Percentiles rank a stretch among this genome's conserved stretches.
These are phyloP conservation scores for Phaedon cochleariae DNA, from an alignment of 2,888 invertebrate species.

Conservation along the genomic window DNA sequence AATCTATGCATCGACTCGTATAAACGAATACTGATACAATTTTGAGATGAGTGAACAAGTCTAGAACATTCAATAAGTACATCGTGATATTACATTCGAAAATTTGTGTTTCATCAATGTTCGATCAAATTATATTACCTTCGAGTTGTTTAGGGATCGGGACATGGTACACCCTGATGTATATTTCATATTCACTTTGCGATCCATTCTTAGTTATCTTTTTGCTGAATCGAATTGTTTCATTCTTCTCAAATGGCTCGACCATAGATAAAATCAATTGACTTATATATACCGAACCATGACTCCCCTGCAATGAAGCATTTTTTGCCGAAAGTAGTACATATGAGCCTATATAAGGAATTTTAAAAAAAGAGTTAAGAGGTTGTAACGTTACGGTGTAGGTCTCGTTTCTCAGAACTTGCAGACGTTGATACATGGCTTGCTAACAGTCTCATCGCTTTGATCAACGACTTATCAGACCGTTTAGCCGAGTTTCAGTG, in stretches of 20 bases:
- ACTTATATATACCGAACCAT: neutral
- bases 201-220: too few relatives aligned
- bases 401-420: constrained; percentile 47
- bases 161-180: too few relatives aligned
- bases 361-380: neutral
- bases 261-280: neutral
- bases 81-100: too few relatives aligned
- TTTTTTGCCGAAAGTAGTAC: neutral
- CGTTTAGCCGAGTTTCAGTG: constrained; percentile 48
- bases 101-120: too few relatives aligned
- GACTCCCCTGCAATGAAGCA: neutral
- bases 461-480: constrained; percentile 51
- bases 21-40: too few relatives aligned
- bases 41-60: too few relatives aligned
- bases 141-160: too few relatives aligned
- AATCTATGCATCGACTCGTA: too few relatives aligned
- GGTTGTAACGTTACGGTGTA: constrained; percentile 1
- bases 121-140: too few relatives aligned
- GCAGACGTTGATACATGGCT: constrained; percentile 51
- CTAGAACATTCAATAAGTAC: too few relatives aligned
- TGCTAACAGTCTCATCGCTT: constrained; percentile 47
- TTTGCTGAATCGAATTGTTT: neutral
- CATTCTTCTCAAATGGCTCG: neutral
- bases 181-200: too few relatives aligned
- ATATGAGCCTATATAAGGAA: constrained; percentile 2